A percentile compares a stretch with the other conserved stretches of the same genome.
These are phyloP conservation scores for Perizoma affinitatum DNA, from an alignment of 2,888 invertebrate genomes.

Conservation along the genomic window DNA sequence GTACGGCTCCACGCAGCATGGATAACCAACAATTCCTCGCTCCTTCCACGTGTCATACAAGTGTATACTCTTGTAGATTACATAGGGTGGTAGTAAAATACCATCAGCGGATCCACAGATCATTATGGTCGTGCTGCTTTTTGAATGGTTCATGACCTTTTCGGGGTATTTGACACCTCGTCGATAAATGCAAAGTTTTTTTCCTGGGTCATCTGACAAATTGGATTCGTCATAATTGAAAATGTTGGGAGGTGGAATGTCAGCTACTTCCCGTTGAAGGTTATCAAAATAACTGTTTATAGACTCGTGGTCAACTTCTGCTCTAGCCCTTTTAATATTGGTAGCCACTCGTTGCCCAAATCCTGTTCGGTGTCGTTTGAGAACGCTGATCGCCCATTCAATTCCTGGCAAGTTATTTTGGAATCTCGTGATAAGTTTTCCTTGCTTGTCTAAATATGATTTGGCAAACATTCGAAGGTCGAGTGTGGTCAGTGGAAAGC, in stretches of 20 bases:
- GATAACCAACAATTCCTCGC: not conserved
- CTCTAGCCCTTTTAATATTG: constrained; percentile 7
- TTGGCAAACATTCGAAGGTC: constrained; percentile 29
- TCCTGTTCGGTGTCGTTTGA: not conserved
- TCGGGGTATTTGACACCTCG: constrained; percentile 1
- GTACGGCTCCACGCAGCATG: not conserved
- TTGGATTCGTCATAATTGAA: constrained; percentile 2
- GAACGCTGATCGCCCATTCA: constrained; percentile 6
- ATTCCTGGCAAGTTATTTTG: constrained; percentile 3
- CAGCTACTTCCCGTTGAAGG: not conserved
- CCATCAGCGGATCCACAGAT: not conserved
- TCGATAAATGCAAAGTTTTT: not conserved
- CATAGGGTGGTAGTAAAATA: not conserved
- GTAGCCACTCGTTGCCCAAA: constrained; percentile 5
- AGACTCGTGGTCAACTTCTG: not conserved
- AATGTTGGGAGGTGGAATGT: not conserved
- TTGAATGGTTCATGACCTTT: not conserved
- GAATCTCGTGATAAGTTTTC: not conserved
- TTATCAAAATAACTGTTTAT: too few relatives aligned
- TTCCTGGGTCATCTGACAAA: not conserved
- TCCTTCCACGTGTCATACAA: not conserved
- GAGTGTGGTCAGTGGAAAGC: too few relatives aligned
- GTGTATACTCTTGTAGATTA: not conserved
- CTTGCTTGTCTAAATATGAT: constrained; percentile 6
- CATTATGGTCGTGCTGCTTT: constrained; percentile 2